phyloP scores from a whole-genome alignment of 2,888 invertebrate genomes.

The Margaritifera margaritifera region DNA sequence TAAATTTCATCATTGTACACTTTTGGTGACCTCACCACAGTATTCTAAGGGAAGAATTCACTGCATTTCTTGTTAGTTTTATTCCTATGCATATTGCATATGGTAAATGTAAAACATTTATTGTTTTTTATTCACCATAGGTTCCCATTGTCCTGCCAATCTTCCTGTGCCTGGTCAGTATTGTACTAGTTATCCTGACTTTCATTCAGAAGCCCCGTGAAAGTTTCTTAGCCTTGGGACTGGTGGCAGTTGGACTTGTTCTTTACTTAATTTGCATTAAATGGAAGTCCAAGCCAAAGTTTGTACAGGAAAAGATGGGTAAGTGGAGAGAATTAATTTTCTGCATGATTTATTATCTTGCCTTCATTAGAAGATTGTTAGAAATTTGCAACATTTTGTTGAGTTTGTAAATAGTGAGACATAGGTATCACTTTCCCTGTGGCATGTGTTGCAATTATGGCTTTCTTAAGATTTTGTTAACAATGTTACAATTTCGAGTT shows the following conservation, averaged over 20 bases:
- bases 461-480: background rate
- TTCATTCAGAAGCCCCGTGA: conserved; percentile 86
- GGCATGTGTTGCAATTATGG: too few species aligned
- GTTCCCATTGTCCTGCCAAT: conserved; percentile 87
- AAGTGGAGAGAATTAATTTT: conserved; percentile 36
- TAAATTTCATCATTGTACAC: too few species aligned
- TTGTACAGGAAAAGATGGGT: conserved; percentile 60
- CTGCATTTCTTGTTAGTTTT: background rate
- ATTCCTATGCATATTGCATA: background rate
- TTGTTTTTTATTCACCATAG: conserved; percentile 72
- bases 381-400: background rate
- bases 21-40: too few species aligned
- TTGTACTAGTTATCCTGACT: conserved; percentile 90
- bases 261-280: conserved; percentile 57
- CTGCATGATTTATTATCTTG: background rate
- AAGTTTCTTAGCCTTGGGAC: conserved; percentile 77
- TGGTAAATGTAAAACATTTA: background rate
- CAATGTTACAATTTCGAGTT: background rate
- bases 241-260: conserved; percentile 83
- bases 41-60: background rate
- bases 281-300: conserved; percentile 61
- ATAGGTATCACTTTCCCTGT: background rate
- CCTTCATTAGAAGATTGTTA: too few species aligned
- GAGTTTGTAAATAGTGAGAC: background rate
- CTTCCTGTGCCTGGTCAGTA: conserved; percentile 86